Evolutionary conservation across 2,888 invertebrate genomes (phyloP).

Genomic region (Pyrrhosoma nymphula): DNA sequence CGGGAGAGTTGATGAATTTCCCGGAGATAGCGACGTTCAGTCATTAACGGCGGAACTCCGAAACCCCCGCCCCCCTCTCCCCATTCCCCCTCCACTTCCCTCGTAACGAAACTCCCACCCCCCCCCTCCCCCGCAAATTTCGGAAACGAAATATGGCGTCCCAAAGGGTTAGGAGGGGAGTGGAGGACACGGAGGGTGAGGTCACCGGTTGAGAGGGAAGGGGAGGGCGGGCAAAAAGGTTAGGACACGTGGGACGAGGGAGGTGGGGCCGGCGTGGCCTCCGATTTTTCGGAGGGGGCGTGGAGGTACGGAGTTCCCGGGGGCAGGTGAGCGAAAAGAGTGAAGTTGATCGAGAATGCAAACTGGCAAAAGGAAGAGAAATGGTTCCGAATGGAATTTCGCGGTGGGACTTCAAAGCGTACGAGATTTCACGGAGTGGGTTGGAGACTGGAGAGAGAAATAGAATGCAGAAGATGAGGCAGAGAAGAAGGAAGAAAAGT

Average conservation of each 20-base stretch:
- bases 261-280: background rate
- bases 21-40: slow-evolving; percentile 32
- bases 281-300: too few relatives aligned
- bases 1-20: slow-evolving; percentile 62
- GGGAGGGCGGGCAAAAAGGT: slow-evolving; percentile 71
- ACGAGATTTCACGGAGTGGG: background rate
- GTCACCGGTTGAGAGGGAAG: slow-evolving; percentile 66
- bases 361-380: background rate
- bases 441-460: background rate
- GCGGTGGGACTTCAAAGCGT: background rate
- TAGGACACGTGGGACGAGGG: slow-evolving; percentile 73
- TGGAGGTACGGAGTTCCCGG: background rate
- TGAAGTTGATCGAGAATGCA: background rate
- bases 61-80: slow-evolving; percentile 73
- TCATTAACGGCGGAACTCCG: background rate
- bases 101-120: background rate
- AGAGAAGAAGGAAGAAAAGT: background rate
- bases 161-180: slow-evolving; percentile 68
- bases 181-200: slow-evolving; percentile 65
- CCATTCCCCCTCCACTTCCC: slow-evolving; percentile 67
- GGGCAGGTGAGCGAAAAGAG: background rate
- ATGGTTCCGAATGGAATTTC: slow-evolving; percentile 19
- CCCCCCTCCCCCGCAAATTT: background rate
- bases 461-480: background rate
- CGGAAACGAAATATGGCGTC: background rate